Conservation (phyloP, 2,113 vertebrate genomes). For the human region GRCh38 chr13:26871501-26872000, state of each 20-base stretch:
- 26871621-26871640: background rate
- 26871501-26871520: background rate
- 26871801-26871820: background rate
- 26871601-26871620: background rate
- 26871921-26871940: background rate
- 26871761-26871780: too few relatives aligned
- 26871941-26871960: background rate
- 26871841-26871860: background rate
- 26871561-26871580: background rate
- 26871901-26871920: background rate
- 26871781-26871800: background rate
- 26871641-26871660: background rate
- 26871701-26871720: background rate
- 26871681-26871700: background rate
- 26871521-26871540: background rate
- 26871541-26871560: background rate
- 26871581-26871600: background rate
- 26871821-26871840: background rate
- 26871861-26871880: background rate
- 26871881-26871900: background rate
- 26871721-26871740: background rate
- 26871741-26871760: background rate
- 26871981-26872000: background rate
- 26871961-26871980: slow-evolving; percentile 8
- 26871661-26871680: background rate